Evolutionary conservation across 2,888 invertebrate species (phyloP).

Genomic region (Leucophora obtusa): DNA sequence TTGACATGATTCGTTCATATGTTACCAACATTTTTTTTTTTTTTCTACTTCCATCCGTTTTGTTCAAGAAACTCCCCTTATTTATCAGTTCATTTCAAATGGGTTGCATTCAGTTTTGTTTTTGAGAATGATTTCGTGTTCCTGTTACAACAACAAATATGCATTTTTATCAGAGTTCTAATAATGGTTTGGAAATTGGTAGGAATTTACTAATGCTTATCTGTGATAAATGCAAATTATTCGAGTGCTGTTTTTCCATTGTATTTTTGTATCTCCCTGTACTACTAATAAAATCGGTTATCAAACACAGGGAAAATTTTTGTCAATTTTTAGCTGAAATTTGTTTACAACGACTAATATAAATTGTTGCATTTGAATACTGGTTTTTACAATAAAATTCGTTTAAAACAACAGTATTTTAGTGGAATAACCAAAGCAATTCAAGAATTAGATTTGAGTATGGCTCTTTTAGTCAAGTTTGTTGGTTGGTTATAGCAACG

Average conservation of each 20-base stretch:
- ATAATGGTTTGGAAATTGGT: constrained; percentile 65
- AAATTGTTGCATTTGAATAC: no score
- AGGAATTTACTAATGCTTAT: constrained; percentile 58
- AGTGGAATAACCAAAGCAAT: no score
- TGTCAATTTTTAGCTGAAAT: no score
- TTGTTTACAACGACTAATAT: no score
- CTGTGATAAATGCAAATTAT: constrained; percentile 56
- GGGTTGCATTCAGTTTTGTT: not conserved
- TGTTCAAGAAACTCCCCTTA: not conserved
- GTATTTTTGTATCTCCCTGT: not conserved
- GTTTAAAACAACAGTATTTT: no score
- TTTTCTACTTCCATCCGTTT: not conserved
- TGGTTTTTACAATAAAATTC: no score
- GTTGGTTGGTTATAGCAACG: no score
- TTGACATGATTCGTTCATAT: constrained; percentile 55
- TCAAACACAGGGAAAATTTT: constrained; percentile 1
- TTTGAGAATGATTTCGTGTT: constrained; percentile 7
- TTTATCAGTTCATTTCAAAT: not conserved
- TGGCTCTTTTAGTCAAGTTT: no score
- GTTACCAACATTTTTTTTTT: constrained; percentile 17
- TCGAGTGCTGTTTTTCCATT: constrained; percentile 20
- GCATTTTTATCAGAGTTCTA: constrained; percentile 51
- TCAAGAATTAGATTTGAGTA: no score
- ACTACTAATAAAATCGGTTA: not conserved
- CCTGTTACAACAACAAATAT: constrained; percentile 27